Base-by-base conservation (phyloP, 2,797 vertebrate genomes). In the Myotis daubentonii region DNA sequence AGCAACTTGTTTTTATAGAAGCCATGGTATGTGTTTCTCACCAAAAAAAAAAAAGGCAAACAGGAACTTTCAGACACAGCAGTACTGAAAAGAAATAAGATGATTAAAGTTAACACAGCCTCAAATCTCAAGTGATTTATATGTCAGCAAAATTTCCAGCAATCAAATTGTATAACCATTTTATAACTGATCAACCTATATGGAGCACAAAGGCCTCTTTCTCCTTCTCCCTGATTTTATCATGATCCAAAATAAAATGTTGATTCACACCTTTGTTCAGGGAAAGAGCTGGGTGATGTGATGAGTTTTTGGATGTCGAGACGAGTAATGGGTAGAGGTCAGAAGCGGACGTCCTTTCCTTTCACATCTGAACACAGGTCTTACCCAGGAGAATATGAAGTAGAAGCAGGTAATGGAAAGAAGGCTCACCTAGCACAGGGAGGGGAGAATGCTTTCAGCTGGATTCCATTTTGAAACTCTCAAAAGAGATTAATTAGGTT, bases 131-230 rank as follows among this genome's bases (percentile, higher is more conserved):
- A 51, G 17, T 81, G 78, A 83, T 76, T 83, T 86, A 66, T 38
- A 80, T 8, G n/a, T 72, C 88, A 94, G 92, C 53, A 65, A 95
- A 85, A 81, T 66, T 87, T 81, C 51, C 57, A 86, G 71, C 72
- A 70, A 89, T 91, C 57, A 66, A 82, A 82, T 5, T 22, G 23
- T 33, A 36, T 13, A 87, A 95, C 30, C 71, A 78, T 57, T 86
- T 88, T 84, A 94, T 44, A 90, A 89, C 38, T 80, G 89, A 70
- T 89, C 95, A 95, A 90, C n/a, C 75, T 2, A 0, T 5, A 41
- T 7, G 23, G 5, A 79, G n/a, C 33, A 81, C 72, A 92, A 91
- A 95, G 53, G 23, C 12, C 44, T 85, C 72, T 88, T 89, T 87
- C 62, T 83, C 47, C 30, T 74, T 51, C 60, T 80, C 28, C 33